Conservation (phyloP, 2,888 invertebrate genomes). For the Halocaridina rubra region DNA sequence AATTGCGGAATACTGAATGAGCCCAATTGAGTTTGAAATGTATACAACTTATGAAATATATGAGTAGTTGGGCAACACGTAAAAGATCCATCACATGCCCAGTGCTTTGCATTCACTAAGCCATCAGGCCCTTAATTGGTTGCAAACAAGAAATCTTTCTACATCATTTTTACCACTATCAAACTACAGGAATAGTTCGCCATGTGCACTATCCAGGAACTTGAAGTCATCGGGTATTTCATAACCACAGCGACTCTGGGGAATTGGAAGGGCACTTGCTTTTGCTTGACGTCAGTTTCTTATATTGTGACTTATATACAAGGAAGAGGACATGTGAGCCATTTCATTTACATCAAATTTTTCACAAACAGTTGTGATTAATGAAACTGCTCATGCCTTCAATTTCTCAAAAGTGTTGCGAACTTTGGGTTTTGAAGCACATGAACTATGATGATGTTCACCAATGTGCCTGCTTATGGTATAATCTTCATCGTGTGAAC, state of each 20-base stretch:
- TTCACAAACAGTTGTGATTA: not conserved
- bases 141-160: not conserved
- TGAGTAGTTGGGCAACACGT: slow-evolving; percentile 3
- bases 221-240: too few species aligned
- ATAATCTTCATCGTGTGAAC: not conserved
- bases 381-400: not conserved
- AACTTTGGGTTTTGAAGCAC: too few species aligned
- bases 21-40: not conserved
- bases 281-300: not conserved
- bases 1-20: not conserved
- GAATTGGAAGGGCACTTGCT: too few species aligned
- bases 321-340: not conserved
- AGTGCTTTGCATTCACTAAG: not conserved
- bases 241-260: too few species aligned
- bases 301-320: not conserved
- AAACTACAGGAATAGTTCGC: slow-evolving; percentile 1
- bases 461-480: too few species aligned
- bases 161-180: not conserved
- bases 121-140: not conserved
- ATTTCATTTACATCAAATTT: slow-evolving; percentile 10
- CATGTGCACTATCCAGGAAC: not conserved
- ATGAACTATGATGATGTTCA: not conserved
- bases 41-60: not conserved
- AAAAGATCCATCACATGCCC: slow-evolving; percentile 22
- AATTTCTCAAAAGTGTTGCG: not conserved